Evolutionary conservation across 1,140 invertebrate species (phyloP), one percentile per base, ranked within the genome.

Genomic region (Ips typographus): DNA sequence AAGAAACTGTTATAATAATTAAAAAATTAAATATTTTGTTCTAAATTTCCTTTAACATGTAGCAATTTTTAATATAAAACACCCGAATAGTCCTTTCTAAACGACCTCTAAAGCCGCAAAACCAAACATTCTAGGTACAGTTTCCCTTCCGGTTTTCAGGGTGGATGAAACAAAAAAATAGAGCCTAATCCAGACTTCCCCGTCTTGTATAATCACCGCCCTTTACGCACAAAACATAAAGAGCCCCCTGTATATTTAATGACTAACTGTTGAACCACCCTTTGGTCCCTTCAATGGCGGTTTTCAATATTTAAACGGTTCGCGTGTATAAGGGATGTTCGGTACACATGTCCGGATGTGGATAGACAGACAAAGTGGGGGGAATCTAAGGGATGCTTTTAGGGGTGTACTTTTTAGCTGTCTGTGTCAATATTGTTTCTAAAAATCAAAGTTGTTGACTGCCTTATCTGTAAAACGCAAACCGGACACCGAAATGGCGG

Each of bases 231-330:
- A 37, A 36, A 65, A 53, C 49, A 5, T 53, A 65, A 57, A 58
- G 52, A 40, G 37, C 22, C 22, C 49, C n/a, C 64, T 65, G 64
- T 65, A 65, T 65, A 57, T 65, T 65, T 65, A 65, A 65, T 65
- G 64, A 65, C 64, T 65, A 65, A 65, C 64, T 65, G 64, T 58
- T 65, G 64, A 65, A 57, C 64, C 22, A 65, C 64, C 64, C 64
- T 65, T 65, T 65, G 41, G 64, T 38, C 64, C 55, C 39, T 55
- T 38, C 42, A 65, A 65, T 55, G 53, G 55, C 53, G 52, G 64
- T 65, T 64, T 65, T 65, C 53, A 65, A 65, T 65, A 65, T 65
- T 65, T 65, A 65, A 65, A 65, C 64, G 57, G 52, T 65, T 65
- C 64, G 39, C 64, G 51, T 55, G 53, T 62, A 62, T 6, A 53